phyloP scores from a whole-genome alignment of 2,797 vertebrate genomes.

The Neomorphus geoffroyi region DNA sequence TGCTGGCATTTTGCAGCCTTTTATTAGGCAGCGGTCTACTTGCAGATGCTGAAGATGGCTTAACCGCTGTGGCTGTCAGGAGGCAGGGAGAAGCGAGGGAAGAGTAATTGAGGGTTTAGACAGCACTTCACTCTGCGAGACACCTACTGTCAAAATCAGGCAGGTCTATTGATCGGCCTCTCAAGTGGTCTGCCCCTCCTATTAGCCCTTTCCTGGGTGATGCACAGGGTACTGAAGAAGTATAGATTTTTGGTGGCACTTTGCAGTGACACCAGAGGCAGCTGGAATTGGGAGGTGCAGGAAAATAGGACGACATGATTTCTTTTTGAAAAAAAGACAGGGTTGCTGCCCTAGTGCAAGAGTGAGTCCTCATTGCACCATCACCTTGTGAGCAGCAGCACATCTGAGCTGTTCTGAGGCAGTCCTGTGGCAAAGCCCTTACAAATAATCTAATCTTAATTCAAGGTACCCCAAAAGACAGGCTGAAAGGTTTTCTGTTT shows the following conservation, averaged over 20 bases:
- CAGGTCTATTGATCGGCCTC: constrained; percentile 21
- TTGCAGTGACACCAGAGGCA: background rate
- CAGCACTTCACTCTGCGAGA: background rate
- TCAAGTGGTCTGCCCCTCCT: constrained; percentile 52
- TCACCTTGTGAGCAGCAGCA: background rate
- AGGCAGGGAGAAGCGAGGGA: background rate
- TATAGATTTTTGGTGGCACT: constrained; percentile 22
- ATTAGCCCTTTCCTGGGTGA: constrained; percentile 33
- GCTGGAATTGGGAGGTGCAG: background rate
- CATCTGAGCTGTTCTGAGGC: background rate
- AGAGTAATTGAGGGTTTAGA: constrained; percentile 62
- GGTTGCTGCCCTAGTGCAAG: background rate
- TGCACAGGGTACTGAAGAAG: background rate
- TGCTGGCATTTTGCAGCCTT: constrained; percentile 48
- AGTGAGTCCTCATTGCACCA: background rate
- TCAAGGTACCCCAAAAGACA: background rate
- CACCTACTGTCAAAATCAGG: constrained; percentile 1
- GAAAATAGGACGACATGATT: background rate
- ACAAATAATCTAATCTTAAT: background rate
- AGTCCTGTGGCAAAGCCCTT: background rate
- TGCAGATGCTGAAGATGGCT: background rate
- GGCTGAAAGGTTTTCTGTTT: background rate
- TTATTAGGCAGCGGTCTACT: constrained; percentile 1
- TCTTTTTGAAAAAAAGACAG: background rate
- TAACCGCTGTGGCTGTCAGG: background rate